phyloP scores from a whole-genome alignment of 2,113 vertebrate species.

The Semnopithecus entellus region DNA sequence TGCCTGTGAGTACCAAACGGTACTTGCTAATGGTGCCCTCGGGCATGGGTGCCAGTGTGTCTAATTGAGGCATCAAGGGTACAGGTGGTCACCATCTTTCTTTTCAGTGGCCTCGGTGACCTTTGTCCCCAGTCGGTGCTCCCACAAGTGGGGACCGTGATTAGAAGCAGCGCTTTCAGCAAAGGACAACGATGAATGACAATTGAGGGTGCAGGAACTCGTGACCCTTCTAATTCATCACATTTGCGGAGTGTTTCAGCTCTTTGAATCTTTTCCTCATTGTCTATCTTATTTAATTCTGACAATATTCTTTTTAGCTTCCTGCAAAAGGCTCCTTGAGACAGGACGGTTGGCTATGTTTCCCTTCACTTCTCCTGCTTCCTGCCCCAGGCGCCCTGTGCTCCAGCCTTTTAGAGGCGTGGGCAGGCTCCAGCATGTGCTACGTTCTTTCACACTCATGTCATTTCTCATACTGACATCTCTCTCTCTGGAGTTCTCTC shows the following conservation, averaged over 20 bases:
- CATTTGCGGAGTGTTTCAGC: background rate
- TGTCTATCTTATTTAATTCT: background rate
- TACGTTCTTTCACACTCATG: background rate
- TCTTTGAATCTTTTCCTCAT: background rate
- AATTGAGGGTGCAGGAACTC: background rate
- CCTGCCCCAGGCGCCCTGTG: background rate
- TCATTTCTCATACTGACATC: background rate
- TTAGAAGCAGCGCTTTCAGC: background rate
- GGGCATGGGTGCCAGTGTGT: rapidly evolving
- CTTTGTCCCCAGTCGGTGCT: background rate
- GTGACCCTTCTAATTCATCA: background rate
- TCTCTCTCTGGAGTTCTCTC: background rate
- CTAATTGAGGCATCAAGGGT: background rate
- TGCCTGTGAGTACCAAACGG: background rate
- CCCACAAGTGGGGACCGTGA: background rate
- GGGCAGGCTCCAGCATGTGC: rapidly evolving
- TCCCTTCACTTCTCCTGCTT: background rate
- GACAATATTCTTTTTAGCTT: background rate
- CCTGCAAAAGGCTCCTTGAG: background rate
- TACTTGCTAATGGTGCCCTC: background rate
- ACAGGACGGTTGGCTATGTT: background rate
- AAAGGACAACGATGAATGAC: background rate
- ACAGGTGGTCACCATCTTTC: background rate
- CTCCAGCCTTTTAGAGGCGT: background rate
- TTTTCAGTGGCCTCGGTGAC: background rate